Evolutionary conservation across 2,113 vertebrate species (phyloP).

Genomic region (Acanthochromis polyacanthus): DNA sequence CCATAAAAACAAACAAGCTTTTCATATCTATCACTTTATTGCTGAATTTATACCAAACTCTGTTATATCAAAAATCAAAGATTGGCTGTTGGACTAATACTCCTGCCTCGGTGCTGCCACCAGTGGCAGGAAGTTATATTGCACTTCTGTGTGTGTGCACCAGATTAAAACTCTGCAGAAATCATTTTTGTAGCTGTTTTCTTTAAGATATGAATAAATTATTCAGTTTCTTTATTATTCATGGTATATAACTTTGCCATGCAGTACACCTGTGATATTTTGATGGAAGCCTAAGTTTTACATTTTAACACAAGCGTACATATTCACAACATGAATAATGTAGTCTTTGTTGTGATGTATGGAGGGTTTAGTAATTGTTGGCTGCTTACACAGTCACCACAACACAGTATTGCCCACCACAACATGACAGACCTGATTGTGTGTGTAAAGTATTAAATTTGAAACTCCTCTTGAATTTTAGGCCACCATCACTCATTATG

Average conservation of each 20-base stretch:
- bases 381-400: neutral
- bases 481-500: no score
- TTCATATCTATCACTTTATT: no score
- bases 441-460: neutral
- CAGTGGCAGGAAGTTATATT: constrained; percentile 13
- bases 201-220: no score
- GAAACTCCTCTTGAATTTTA: neutral
- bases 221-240: no score
- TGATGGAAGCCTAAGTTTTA: no score
- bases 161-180: neutral
- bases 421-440: neutral
- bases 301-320: no score
- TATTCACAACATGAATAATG: no score
- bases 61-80: neutral
- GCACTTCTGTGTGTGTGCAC: neutral
- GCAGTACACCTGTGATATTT: neutral
- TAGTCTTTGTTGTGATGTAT: neutral
- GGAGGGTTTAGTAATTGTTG: neutral
- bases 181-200: no score
- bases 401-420: neutral
- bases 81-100: neutral
- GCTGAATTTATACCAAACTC: no score
- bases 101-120: constrained; percentile 29
- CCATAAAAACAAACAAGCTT: neutral
- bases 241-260: no score